Evolutionary conservation across 2,113 vertebrate genomes (phyloP), one percentile per base, ranked within the genome.

Genomic region (Leptobrachium ailaonicum): DNA sequence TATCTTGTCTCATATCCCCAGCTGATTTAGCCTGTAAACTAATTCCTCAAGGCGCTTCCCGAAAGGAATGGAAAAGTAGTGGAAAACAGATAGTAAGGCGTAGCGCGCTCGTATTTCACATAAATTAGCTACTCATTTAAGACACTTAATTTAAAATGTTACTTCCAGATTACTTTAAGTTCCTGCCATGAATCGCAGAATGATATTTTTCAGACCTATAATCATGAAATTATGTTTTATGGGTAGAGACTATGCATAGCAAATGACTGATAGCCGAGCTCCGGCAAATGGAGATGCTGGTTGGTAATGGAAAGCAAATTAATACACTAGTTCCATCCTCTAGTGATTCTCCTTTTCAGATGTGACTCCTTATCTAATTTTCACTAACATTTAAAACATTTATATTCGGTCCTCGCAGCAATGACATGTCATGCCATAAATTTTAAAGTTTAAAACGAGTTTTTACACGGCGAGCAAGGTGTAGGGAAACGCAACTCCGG

Each of bases 251-350:
- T 85, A 83, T 84, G 56, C 43, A 82, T 66, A 85, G 64, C 60
- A 83, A 14, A 83, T 86, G 74, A 83, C 82, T 83, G 76, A 80
- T 84, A 47, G 58, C 64, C 76, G 2, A 1, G 66, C 82, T 69
- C 20, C 9, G 71, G 20, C 71, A 10, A 73, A 82, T 76, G 73
- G 71, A 75, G 80, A 81, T 45, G 84, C 71, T 44, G 83, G 70
- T 32, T 86, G 20, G 66, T 87, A 86, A 85, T 84, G 73, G 79
- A 60, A 85, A 87, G 80, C 82, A 84, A 85, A 83, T 90, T 71
- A 87, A 82, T 75, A 85, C 75, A 62, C 70, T 80, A 58, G 63
- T 80, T 86, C 83, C 62, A 81, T 85, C 77, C 41, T 83, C 71
- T 73, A 47, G 69, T 84, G 81, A 77, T 66, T 86, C 66, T 87